Percentiles rank a stretch among this genome's conserved stretches.
Evolutionary conservation across 1,140 invertebrate genomes (phyloP).

Genomic region (Anastrepha obliqua): DNA sequence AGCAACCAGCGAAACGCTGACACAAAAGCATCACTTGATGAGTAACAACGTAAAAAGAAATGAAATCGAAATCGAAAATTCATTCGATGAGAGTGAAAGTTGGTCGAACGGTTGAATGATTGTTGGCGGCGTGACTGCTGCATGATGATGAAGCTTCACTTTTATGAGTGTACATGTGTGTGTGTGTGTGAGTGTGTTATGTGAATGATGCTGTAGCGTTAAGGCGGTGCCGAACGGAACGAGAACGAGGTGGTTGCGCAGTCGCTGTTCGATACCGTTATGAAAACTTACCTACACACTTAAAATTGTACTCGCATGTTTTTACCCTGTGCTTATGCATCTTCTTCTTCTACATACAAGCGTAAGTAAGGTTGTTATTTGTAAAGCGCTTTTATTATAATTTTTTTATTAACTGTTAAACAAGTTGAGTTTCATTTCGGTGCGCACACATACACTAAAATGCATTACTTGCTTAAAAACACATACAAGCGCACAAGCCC

Average conservation of each 20-base stretch:
- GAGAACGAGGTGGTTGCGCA: slow-evolving; percentile 20
- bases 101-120: slow-evolving; percentile 60
- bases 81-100: slow-evolving; percentile 74
- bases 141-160: not conserved
- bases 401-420: no score
- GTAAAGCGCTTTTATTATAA: no score
- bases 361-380: no score
- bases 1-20: not conserved
- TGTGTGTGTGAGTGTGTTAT: not conserved
- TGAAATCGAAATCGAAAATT: slow-evolving; percentile 62
- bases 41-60: not conserved
- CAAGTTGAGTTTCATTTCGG: no score
- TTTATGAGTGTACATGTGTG: not conserved
- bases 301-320: not conserved
- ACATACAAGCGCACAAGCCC: no score
- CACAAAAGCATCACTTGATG: no score
- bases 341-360: no score
- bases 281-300: not conserved
- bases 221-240: not conserved
- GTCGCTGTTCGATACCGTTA: not conserved
- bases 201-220: not conserved
- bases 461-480: no score
- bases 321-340: no score
- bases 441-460: no score
- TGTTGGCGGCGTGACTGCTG: slow-evolving; percentile 44